Base-by-base conservation (phyloP, 37 sponge, comb jelly and placozoan species). In the Beroe ovata region DNA sequence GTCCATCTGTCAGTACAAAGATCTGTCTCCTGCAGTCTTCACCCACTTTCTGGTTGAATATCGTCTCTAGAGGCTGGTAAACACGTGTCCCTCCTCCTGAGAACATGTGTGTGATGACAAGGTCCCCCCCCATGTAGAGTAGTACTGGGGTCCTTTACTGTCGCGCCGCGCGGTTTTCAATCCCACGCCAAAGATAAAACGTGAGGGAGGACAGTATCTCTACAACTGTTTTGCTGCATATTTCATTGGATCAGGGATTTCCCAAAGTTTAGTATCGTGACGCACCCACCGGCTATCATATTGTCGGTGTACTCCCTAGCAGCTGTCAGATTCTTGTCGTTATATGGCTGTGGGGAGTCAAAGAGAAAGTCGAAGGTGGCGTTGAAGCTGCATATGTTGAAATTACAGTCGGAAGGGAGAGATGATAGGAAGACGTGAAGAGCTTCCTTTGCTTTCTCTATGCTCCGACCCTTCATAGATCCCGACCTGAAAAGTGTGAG, bases 361-460 rank as follows among this genome's bases (percentile, higher is more conserved):
- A 77, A 77, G 36, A 77, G 47, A 29, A 77, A 77, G 19, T 77
- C 84, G 84, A 42, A 77, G n/a, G 54, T 40, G 11, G 84, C 84
- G 54, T 77, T 77, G 54, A 77, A 77, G 2, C 47, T 77, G 47
- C 84, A 77, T 42, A 77, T 77, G 84, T 77, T 77, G 22, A 77
- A 77, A n/a, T 41, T 8, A 19, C 84, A 77, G 28, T 77, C 84
- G 22, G 84, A 77, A 25, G 84, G 84, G 14, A 77, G 84, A 11
- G 84, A 77, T 25, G 84, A 42, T 16, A 77, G 84, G 84, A 77
- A 77, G 3, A 77, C 25, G 84, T 77, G 84, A n/a, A 77, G 84
- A 35, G 84, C 84, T 77, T 77, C 84, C 28, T 77, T 77, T 29
- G 84, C 84, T 77, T 77, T 77, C 54, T 77, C 84, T 42, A 77